These are phyloP conservation scores for Varanus komodoensis DNA, from an alignment of 2,113 vertebrate genomes.

Conservation along the genomic window DNA sequence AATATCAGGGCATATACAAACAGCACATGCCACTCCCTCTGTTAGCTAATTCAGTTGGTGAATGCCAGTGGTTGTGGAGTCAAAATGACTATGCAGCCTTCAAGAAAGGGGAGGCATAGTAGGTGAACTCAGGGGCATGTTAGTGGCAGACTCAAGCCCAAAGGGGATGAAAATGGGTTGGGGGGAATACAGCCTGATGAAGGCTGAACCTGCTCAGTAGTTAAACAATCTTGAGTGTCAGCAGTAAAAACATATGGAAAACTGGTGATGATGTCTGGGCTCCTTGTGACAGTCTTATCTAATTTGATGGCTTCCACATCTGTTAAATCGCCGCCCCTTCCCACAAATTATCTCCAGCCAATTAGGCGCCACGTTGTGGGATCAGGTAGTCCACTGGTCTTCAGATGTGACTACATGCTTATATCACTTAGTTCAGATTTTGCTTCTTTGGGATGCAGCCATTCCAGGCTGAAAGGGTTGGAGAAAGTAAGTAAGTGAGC, in stretches of 20 bases:
- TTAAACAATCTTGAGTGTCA: neutral
- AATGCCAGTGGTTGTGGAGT: neutral
- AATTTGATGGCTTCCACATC: neutral
- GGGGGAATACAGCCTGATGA: neutral
- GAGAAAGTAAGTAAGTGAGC: neutral
- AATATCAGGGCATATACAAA: neutral
- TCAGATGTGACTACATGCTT: neutral
- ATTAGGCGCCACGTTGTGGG: too few species aligned
- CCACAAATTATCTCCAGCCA: neutral
- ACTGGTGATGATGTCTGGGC: neutral
- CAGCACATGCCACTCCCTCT: neutral
- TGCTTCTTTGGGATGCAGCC: neutral
- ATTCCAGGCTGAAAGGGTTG: too few species aligned
- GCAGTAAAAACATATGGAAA: neutral
- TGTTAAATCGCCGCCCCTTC: too few species aligned
- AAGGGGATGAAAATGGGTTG: neutral
- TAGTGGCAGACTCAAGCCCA: neutral
- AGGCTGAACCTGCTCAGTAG: neutral
- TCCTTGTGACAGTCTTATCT: neutral
- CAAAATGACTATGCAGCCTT: too few species aligned
- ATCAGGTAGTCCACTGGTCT: too few species aligned
- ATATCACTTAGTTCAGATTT: neutral
- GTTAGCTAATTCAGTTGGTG: neutral
- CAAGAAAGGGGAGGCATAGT: too few species aligned
- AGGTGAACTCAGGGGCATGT: too few species aligned